Percentiles rank a stretch among this genome's conserved stretches.
These are phyloP conservation scores for Operophtera brumata DNA, from an alignment of 2,888 invertebrate species.

Conservation along the genomic window DNA sequence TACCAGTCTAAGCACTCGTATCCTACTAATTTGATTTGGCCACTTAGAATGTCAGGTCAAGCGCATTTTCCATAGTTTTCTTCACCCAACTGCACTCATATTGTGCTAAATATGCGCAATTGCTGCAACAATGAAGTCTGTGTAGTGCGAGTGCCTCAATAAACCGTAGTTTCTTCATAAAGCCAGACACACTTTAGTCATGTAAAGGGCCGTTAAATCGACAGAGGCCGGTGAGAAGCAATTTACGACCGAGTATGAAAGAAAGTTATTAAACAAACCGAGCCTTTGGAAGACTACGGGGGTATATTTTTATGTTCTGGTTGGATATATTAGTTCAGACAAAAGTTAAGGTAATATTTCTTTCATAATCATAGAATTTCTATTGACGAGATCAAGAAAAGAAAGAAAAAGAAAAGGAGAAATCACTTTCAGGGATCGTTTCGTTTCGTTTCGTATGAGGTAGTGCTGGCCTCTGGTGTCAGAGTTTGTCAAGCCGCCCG, in stretches of 20 bases:
- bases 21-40: constrained; percentile 11
- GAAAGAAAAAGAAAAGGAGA: no score
- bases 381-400: neutral
- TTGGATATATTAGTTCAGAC: constrained; percentile 25
- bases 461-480: no score
- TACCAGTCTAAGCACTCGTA: constrained; percentile 42
- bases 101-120: constrained; percentile 26
- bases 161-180: constrained; percentile 49
- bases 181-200: constrained; percentile 46
- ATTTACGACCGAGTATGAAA: constrained; percentile 61
- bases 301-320: constrained; percentile 50
- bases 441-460: no score
- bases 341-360: neutral
- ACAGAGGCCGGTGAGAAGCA: constrained; percentile 52
- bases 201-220: constrained; percentile 57
- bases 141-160: constrained; percentile 27
- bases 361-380: neutral
- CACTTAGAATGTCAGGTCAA: constrained; percentile 10
- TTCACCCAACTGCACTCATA: constrained; percentile 3
- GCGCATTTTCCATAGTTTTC: constrained; percentile 4
- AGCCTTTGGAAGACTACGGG: constrained; percentile 47
- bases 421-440: no score
- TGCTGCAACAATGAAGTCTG: constrained; percentile 38
- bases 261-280: constrained; percentile 56
- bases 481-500: no score